Evolutionary conservation across 1,140 invertebrate genomes (phyloP), one percentile per base, ranked within the genome.

Genomic region (Sarcophaga bullata): DNA sequence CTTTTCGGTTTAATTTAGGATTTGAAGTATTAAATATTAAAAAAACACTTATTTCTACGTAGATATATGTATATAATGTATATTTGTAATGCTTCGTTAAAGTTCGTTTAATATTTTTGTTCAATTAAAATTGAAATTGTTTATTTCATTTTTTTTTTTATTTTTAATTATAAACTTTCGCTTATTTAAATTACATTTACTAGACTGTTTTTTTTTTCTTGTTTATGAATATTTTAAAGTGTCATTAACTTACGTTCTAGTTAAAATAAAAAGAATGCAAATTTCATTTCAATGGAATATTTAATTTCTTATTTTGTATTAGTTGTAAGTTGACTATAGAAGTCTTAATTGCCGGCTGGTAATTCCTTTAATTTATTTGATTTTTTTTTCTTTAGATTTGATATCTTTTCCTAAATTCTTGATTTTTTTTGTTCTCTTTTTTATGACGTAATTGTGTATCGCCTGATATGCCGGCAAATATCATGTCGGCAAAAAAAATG

Each of bases 381-480:
- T 15, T n/a, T n/a, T n/a, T 58, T 58, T 58, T 13, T 68, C 49
- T 6, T 6, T 11, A 6, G 49, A 50, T 50, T 50, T 50, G 7
- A 8, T 50, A 50, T 50, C 49, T 50, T 50, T 50, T 8, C 6
- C 49, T 6, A 50, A 50, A 8, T 11, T 50, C 6, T 68, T 68
- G 15, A 37, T 58, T 58, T 58, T 58, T 58, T 58, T 19, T 68
- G 6, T 68, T 68, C 15, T 19, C 8, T 19, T 19, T 68, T 19
- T 25, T n/a, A 68, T 68, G 62, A 68, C 62, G 62, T 68, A 68
- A 68, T 68, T 68, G 9, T 7, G 19, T 25, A 68, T 25, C 17
- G 62, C 62, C 62, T 68, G 62, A 68, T 68, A 68, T 68, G 62
- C 62, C 62, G n/a, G 62, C n/a, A n/a, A n/a, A n/a, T n/a, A n/a